Conservation (phyloP, 2,797 vertebrate genomes). For the Spinus pinus region DNA sequence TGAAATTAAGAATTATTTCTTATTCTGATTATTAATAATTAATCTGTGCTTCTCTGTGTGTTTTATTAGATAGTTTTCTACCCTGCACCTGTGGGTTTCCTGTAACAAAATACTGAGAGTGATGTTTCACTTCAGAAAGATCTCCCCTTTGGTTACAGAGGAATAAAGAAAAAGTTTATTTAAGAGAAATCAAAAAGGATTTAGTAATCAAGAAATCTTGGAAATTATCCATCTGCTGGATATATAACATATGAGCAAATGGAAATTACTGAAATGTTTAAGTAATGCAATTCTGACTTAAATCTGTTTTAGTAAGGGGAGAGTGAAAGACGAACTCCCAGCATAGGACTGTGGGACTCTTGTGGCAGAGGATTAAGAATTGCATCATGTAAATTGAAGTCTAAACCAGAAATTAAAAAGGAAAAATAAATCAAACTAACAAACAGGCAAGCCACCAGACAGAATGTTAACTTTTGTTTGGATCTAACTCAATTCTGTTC, state of each 20-base stretch:
- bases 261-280: conserved; percentile 40
- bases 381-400: conserved; percentile 6
- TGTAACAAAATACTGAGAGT: neutral
- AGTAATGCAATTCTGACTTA: conserved; percentile 45
- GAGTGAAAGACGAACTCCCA: neutral
- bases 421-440: conserved; percentile 20
- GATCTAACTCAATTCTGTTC: conserved; percentile 14
- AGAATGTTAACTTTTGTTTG: conserved; percentile 27
- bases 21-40: neutral
- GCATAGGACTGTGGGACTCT: neutral
- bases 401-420: conserved; percentile 49
- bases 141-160: neutral
- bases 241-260: conserved; percentile 46
- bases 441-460: neutral
- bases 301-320: conserved; percentile 13
- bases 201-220: conserved; percentile 63
- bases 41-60: neutral
- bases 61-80: neutral
- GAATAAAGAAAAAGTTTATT: conserved; percentile 33
- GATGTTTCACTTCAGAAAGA: conserved; percentile 15
- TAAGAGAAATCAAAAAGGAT: conserved; percentile 54
- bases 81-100: neutral
- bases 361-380: neutral
- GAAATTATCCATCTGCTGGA: conserved; percentile 35
- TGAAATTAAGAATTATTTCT: neutral